Conservation (phyloP, 2,113 vertebrate genomes). For the Eidolon helvum region DNA sequence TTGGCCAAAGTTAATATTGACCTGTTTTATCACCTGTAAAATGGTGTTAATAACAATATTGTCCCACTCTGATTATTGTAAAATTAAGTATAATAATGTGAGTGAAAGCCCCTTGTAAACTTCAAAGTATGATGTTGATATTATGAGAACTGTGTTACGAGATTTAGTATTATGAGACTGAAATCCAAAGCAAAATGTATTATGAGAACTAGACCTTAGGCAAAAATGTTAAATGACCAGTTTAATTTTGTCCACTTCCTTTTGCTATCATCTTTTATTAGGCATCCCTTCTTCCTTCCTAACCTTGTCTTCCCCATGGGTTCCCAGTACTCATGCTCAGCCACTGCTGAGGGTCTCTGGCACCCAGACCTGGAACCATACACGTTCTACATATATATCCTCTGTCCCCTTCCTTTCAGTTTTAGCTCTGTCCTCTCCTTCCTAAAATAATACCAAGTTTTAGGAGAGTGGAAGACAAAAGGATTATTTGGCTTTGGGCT, state of each 20-base stretch:
- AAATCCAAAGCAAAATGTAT: background rate
- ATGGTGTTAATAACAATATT: background rate
- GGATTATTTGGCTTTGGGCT: background rate
- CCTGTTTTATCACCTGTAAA: background rate
- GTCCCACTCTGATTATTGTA: background rate
- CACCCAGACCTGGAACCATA: background rate
- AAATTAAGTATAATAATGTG: background rate
- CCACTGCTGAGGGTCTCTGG: background rate
- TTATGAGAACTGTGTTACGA: background rate
- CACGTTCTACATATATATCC: background rate
- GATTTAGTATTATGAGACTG: background rate
- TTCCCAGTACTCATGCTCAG: background rate
- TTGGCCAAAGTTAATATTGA: background rate
- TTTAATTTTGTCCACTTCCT: background rate
- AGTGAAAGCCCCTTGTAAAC: background rate
- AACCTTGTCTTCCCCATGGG: accelerated
- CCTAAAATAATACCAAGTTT: background rate
- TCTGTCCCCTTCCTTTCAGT: background rate
- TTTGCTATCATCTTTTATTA: background rate
- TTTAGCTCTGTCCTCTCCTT: background rate
- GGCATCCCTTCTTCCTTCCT: background rate
- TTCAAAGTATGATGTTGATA: background rate
- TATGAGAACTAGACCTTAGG: background rate
- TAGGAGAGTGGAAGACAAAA: background rate
- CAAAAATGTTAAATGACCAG: background rate